phyloP scores from a whole-genome alignment of 2,888 invertebrate genomes.

The Apomyelois bistriatella region DNA sequence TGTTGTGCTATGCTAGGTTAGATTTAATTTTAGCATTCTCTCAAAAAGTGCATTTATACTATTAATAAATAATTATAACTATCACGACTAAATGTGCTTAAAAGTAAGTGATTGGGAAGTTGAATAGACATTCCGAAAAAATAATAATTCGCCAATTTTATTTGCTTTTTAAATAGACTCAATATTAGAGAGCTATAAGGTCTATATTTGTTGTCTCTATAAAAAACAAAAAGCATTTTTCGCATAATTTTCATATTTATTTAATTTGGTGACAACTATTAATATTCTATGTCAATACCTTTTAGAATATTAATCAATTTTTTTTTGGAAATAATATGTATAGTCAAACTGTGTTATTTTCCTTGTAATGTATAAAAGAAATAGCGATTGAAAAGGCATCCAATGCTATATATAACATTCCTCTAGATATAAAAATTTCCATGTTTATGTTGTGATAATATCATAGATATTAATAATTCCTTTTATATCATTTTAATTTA shows the following conservation, averaged over 20 bases:
- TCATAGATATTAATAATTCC: slow-evolving; percentile 9
- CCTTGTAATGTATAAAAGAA: no score
- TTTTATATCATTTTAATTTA: slow-evolving; percentile 8
- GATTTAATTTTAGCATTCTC: slow-evolving; percentile 2
- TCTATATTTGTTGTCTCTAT: no score
- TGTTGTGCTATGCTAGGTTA: slow-evolving; percentile 8
- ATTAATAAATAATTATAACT: neutral
- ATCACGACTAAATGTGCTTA: no score
- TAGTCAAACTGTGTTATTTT: neutral
- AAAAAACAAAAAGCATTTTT: no score
- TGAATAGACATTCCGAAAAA: no score
- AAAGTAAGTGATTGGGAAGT: neutral
- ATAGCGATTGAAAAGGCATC: neutral
- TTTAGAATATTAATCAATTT: no score
- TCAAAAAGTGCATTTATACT: slow-evolving; percentile 11
- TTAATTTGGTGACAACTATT: no score
- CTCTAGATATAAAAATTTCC: slow-evolving; percentile 21
- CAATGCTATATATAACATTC: slow-evolving; percentile 24
- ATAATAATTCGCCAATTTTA: no score
- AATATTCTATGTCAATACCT: no score
- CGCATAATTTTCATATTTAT: no score
- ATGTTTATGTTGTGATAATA: slow-evolving; percentile 28
- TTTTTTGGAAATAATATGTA: neutral
- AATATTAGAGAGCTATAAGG: no score
- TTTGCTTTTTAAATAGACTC: no score